These are phyloP conservation scores for Manduca sexta DNA, from an alignment of 1,140 invertebrate species.

Conservation along the genomic window DNA sequence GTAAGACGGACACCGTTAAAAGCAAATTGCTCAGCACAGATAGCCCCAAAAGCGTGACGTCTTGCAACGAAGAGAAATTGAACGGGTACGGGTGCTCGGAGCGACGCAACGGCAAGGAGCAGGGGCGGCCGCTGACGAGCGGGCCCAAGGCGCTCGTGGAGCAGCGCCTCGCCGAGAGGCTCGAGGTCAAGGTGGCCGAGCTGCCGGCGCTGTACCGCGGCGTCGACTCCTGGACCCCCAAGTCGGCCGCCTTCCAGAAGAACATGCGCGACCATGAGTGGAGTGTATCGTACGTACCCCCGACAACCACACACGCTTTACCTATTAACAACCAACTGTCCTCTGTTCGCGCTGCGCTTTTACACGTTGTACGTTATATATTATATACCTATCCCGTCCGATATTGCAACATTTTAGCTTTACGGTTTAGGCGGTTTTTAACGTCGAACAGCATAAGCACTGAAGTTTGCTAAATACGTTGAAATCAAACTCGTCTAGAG, in stretches of 20 bases:
- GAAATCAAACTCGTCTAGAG: conserved; percentile 13
- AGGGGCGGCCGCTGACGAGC: conserved; percentile 53
- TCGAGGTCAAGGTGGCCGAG: conserved; percentile 71
- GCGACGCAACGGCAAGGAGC: conserved; percentile 46
- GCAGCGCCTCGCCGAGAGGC: conserved; percentile 54
- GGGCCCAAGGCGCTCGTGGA: conserved; percentile 56
- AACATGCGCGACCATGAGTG: conserved; percentile 72
- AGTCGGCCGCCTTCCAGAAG: conserved; percentile 73
- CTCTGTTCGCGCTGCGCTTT: too few relatives aligned
- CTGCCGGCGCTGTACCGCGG: conserved; percentile 77
- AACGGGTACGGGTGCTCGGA: conserved; percentile 45
- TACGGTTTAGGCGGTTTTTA: conserved; percentile 10
- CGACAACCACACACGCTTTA: neutral
- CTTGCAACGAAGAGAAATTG: conserved; percentile 59
- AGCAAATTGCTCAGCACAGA: conserved; percentile 65
- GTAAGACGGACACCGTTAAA: conserved; percentile 63
- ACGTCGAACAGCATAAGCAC: conserved; percentile 2
- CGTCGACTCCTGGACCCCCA: conserved; percentile 77
- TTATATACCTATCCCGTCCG: too few relatives aligned
- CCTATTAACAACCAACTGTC: conserved; percentile 12
- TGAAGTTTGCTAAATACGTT: conserved; percentile 20
- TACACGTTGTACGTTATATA: too few relatives aligned
- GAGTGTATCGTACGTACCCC: conserved; percentile 72
- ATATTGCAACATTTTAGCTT: conserved; percentile 45
- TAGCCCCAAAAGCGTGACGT: conserved; percentile 62